These are phyloP conservation scores for Pogoniulus pusillus DNA, from an alignment of 2,797 vertebrate species.

Conservation along the genomic window DNA sequence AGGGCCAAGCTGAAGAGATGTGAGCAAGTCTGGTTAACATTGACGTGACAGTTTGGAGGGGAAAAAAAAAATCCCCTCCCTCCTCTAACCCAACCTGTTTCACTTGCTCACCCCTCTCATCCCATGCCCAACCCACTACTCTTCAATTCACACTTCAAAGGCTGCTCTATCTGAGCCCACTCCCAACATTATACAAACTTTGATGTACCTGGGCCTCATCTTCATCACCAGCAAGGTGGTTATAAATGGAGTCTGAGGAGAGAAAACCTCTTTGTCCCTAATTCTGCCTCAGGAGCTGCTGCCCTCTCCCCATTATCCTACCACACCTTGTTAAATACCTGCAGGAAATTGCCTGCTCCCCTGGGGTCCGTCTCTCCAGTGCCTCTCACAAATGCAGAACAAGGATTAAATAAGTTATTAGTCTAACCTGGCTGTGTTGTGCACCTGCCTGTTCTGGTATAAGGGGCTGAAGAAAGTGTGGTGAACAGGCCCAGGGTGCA, in stretches of 20 bases:
- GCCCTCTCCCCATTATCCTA: not conserved
- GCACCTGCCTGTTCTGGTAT: not conserved
- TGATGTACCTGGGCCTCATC: not conserved
- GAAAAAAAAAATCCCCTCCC: not conserved
- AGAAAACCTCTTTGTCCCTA: not conserved
- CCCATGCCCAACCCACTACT: not conserved
- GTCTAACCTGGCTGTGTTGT: not conserved
- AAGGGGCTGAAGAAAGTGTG: not conserved
- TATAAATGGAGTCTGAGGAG: not conserved
- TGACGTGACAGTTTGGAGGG: not conserved
- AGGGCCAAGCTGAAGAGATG: not conserved
- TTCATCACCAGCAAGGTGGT: not conserved
- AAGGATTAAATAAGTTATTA: not conserved
- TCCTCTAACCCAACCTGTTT: constrained; percentile 4
- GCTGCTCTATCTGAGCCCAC: not conserved
- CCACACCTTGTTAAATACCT: constrained; percentile 30
- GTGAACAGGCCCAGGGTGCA: not conserved
- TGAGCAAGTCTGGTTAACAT: not conserved
- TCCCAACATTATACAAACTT: not conserved
- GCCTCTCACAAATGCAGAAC: not conserved
- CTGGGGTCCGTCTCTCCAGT: not conserved
- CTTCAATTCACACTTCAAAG: constrained; percentile 6
- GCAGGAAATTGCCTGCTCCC: constrained; percentile 34
- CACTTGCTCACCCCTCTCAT: not conserved
- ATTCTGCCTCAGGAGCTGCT: not conserved